A percentile compares a stretch with the other conserved stretches of the same genome.
Conservation (phyloP, 2,113 vertebrate genomes). For the Scomber colias region DNA sequence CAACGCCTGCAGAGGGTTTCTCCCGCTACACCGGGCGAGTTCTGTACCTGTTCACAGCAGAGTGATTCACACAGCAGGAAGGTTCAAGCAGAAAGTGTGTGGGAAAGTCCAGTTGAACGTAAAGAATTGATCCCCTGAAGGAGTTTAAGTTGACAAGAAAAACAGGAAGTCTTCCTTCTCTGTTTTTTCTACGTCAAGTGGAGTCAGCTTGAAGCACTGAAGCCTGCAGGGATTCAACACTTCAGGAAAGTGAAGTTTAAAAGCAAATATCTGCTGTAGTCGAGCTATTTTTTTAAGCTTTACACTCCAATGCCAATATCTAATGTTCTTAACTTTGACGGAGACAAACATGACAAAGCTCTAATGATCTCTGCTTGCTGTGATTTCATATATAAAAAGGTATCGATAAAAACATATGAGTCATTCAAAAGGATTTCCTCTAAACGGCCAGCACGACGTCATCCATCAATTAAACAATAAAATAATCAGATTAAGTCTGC, state of each 20-base stretch:
- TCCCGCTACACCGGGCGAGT: background rate
- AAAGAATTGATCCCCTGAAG: background rate
- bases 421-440: background rate
- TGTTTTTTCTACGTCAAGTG: background rate
- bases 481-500: background rate
- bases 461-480: background rate
- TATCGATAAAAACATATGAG: background rate
- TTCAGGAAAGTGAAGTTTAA: too few relatives aligned
- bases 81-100: background rate
- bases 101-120: slow-evolving; percentile 10
- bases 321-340: too few relatives aligned
- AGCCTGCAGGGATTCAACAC: too few relatives aligned
- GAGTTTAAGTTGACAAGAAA: background rate
- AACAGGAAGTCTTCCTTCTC: slow-evolving; percentile 34
- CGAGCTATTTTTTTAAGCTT: background rate
- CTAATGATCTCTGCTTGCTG: too few relatives aligned
- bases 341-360: too few relatives aligned
- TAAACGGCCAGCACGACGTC: background rate
- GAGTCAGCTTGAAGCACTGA: too few relatives aligned
- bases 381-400: background rate
- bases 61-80: background rate
- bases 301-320: too few relatives aligned
- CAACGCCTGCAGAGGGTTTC: slow-evolving; percentile 17
- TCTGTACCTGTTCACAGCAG: background rate
- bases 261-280: background rate